Conservation (phyloP, 2,888 invertebrate genomes). For the Epinotia ramella region DNA sequence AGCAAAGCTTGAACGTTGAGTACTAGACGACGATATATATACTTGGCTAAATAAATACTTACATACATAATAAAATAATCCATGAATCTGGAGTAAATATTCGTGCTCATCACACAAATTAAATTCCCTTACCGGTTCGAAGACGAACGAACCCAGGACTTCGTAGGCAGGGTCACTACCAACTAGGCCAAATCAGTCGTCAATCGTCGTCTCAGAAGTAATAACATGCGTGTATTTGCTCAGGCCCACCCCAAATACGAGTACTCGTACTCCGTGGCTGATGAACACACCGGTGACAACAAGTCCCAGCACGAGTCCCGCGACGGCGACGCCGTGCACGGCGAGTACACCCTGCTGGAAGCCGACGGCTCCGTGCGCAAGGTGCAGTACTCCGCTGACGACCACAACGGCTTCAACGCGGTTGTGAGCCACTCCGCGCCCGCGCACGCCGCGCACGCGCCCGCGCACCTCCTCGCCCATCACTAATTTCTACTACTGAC, state of each 20-base stretch:
- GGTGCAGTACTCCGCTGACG: conserved; percentile 83
- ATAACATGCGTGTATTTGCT: conserved; percentile 24
- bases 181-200: too few species aligned
- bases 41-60: too few species aligned
- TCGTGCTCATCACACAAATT: too few species aligned
- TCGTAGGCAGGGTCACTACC: too few species aligned
- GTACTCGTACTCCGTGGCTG: conserved; percentile 85
- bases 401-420: conserved; percentile 82
- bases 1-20: too few species aligned
- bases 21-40: too few species aligned
- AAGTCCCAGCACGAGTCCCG: conserved; percentile 85
- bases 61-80: too few species aligned
- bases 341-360: conserved; percentile 76
- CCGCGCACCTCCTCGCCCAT: conserved; percentile 59
- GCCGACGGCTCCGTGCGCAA: conserved; percentile 83
- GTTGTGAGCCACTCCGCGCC: conserved; percentile 75
- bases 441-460: conserved; percentile 58
- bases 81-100: too few species aligned
- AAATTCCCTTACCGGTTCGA: too few species aligned
- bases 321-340: conserved; percentile 87
- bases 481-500: conserved; percentile 54
- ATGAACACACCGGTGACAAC: conserved; percentile 85
- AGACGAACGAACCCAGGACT: too few species aligned
- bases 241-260: conserved; percentile 86
- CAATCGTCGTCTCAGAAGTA: not conserved